Base-by-base conservation (phyloP, 2,888 invertebrate species). In the Athalia circularis region DNA sequence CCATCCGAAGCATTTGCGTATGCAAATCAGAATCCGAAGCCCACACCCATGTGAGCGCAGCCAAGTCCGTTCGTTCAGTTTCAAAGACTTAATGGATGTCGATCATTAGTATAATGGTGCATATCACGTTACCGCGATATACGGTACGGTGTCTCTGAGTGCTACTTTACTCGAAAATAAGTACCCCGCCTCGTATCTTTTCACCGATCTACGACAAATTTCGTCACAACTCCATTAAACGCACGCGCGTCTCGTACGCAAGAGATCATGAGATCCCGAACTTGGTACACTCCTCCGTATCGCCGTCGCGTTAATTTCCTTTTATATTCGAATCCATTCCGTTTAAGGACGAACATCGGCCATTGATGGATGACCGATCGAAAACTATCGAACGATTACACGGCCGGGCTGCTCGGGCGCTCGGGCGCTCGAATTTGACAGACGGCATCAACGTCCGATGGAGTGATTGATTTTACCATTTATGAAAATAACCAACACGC, bases 81-180 rank as follows among this genome's bases (percentile, higher is more conserved):
- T 75, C 50, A 62, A 29, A 79, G 80, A 77, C 80, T 75, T 87
- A 87, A 87, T 86, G 85, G 85, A 86, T 82, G 85, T 84, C 84
- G 83, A 86, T 85, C 84, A 84, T 85, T 84, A 84, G 79, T 79
- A 81, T 76, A 79, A 81, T 78, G 78, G 78, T 74, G 61, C 29
- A 29, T 75, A 62, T 75, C 75, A 43, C 5, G 75, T 75, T n/a
- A 50, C 62, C 52, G 29, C 62, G 75, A 75, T 50, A 75, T n/a
- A 68, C n/a, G 8, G 52, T 29, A 8, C 15, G 29, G 11, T 52
- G n/a, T 54, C 43, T 52, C 64, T 64, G 59, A 72, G 72, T 72
- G 72, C 57, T 59, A 72, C 72, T 72, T 72, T 72, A 47, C 50
- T 48, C 75, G 11, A n/a, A 62, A 11, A 29, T 29, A 29, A 61